Percentiles rank a stretch among this genome's conserved stretches.
These are phyloP conservation scores for Castor canadensis DNA, from an alignment of 2,113 vertebrate species.

Conservation along the genomic window DNA sequence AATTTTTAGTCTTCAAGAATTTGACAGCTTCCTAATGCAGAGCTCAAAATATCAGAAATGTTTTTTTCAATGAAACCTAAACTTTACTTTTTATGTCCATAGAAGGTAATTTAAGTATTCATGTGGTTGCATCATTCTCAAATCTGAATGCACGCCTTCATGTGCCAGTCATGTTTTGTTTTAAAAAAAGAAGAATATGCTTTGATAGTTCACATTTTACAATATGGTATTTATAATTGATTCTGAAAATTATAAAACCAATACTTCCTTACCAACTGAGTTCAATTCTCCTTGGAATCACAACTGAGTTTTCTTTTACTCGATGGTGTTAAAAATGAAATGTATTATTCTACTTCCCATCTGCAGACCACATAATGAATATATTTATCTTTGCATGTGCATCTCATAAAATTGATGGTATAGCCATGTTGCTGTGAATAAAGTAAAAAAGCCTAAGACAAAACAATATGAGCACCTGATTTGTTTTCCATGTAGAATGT, in stretches of 20 bases:
- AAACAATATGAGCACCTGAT: background rate
- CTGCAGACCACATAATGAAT: background rate
- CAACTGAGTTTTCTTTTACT: slow-evolving; percentile 59
- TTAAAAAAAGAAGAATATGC: background rate
- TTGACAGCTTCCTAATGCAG: background rate
- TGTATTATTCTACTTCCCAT: slow-evolving; percentile 50
- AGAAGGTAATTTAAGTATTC: slow-evolving; percentile 32
- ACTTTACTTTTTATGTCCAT: background rate
- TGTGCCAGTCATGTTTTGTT: background rate
- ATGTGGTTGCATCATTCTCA: background rate
- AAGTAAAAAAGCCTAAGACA: background rate
- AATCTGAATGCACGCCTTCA: background rate
- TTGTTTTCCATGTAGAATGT: background rate
- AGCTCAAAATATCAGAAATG: background rate
- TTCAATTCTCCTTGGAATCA: slow-evolving; percentile 70
- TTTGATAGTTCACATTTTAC: background rate
- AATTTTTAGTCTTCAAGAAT: background rate
- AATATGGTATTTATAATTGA: slow-evolving; percentile 44
- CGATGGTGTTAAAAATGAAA: slow-evolving; percentile 13
- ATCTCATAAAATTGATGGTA: background rate
- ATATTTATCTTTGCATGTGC: slow-evolving; percentile 8
- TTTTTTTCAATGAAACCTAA: background rate
- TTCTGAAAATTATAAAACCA: slow-evolving; percentile 51
- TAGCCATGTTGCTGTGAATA: background rate
- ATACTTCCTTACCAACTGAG: slow-evolving; percentile 58